Base-by-base conservation (phyloP, 2,888 invertebrate species). In the Drosophila kuntzei region DNA sequence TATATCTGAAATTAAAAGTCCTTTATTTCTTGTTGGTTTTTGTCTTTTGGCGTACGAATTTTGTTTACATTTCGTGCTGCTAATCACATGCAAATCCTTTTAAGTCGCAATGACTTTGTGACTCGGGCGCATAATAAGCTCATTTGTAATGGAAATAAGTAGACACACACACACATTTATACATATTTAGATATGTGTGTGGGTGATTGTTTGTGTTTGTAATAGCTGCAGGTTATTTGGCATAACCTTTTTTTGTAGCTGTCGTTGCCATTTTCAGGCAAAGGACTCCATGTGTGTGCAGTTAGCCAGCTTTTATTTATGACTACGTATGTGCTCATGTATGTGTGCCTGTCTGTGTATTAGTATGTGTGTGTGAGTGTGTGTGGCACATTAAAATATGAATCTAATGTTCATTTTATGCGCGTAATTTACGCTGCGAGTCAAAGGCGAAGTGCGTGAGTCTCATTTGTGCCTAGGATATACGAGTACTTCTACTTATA, bases 371-470 rank as follows among this genome's bases (percentile, higher is more conserved):
- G 32, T 47, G 7, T 60, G 63, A 32, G n/a, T 59, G 64, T 53
- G 47, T 22, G n/a, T 54, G 59, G 27, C 76, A 68, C 60, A 80
- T 86, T 88, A 83, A 85, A 86, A 86, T 86, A 86, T 80, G 86
- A 86, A 86, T 88, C 86, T 88, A 86, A 86, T 86, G 85, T 88
- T 88, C 87, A 86, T 88, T 86, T 86, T 86, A 88, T 88, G 80
- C 85, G 87, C 88, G 74, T 88, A 88, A 86, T 86, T 86, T 86
- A 80, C 83, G 83, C 80, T 72, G 75, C 60, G 49, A 79, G 79
- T 61, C 72, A 76, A 39, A 61, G 27, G 18, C 16, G 32, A 60
- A 59, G 27, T 44, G 46, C 60, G 53, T 58, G 54, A 58, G 58
- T 18, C 51, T 60, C 64, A 66, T 65, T 68, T 70, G 54, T 47